Evolutionary conservation across 2,888 invertebrate species (phyloP).

Genomic region (Toxonevra muliebris): DNA sequence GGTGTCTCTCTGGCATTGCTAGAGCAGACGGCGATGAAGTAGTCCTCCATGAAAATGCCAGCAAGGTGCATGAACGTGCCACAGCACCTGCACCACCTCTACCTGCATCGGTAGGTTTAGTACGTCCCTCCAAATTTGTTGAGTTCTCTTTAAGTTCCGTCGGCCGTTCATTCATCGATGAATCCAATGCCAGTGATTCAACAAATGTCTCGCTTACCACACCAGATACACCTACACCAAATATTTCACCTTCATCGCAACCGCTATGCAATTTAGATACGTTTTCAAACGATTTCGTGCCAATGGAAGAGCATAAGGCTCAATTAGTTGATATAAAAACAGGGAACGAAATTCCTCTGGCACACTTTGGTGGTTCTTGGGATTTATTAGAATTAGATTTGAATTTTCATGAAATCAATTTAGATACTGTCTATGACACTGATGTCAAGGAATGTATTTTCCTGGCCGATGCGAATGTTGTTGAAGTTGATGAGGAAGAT

Average conservation of each 20-base stretch:
- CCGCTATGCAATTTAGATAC: slow-evolving; percentile 66
- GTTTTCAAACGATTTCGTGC: slow-evolving; percentile 72
- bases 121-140: slow-evolving; percentile 50
- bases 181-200: slow-evolving; percentile 45
- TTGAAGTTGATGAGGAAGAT: slow-evolving; percentile 42
- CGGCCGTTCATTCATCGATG: slow-evolving; percentile 64
- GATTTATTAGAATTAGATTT: slow-evolving; percentile 72
- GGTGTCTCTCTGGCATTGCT: slow-evolving; percentile 34
- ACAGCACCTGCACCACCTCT: not conserved
- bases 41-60: slow-evolving; percentile 2
- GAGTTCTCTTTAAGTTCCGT: slow-evolving; percentile 65
- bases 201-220: slow-evolving; percentile 64
- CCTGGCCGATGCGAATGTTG: slow-evolving; percentile 64
- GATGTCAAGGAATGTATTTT: slow-evolving; percentile 72
- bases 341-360: slow-evolving; percentile 52
- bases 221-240: slow-evolving; percentile 74
- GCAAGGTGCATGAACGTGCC: slow-evolving; percentile 7
- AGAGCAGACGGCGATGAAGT: slow-evolving; percentile 31
- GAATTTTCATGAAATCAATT: slow-evolving; percentile 71
- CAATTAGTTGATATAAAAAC: slow-evolving; percentile 19
- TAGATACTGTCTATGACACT: slow-evolving; percentile 72
- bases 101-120: not conserved
- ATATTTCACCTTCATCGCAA: slow-evolving; percentile 68
- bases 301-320: slow-evolving; percentile 33
- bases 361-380: slow-evolving; percentile 69